phyloP scores from a whole-genome alignment of 1,140 invertebrate genomes.

The Odontomachus brunneus region DNA sequence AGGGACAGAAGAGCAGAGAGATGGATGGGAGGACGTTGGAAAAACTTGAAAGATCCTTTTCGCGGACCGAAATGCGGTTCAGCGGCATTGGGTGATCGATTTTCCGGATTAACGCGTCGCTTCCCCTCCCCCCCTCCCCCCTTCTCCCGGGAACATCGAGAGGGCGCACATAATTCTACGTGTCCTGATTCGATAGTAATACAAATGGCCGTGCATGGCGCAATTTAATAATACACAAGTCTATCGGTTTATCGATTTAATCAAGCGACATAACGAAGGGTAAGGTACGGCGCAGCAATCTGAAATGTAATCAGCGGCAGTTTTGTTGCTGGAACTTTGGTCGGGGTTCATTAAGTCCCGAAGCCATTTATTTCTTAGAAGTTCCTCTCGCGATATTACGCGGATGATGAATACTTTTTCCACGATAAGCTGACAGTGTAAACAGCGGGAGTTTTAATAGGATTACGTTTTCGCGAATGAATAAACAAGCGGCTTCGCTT shows the following conservation, averaged over 20 bases:
- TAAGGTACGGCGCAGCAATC: conserved; percentile 36
- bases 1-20: no score
- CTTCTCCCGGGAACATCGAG: background rate
- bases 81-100: conserved; percentile 32
- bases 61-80: no score
- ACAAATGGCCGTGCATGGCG: conserved; percentile 41
- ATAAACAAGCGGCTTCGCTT: conserved; percentile 53
- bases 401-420: conserved; percentile 57
- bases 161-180: conserved; percentile 42
- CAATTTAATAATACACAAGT: conserved; percentile 60
- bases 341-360: conserved; percentile 49
- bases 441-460: conserved; percentile 58
- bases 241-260: conserved; percentile 58
- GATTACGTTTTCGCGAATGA: conserved; percentile 58
- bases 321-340: conserved; percentile 50
- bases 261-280: conserved; percentile 46
- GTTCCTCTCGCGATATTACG: conserved; percentile 56
- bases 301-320: conserved; percentile 53
- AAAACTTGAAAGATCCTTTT: no score
- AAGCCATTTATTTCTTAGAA: conserved; percentile 53
- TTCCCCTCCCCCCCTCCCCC: no score
- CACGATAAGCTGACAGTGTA: conserved; percentile 33
- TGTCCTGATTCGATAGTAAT: conserved; percentile 45
- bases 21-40: no score
- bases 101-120: conserved; percentile 28